Conservation (phyloP, 2,888 invertebrate species). For the Blomia tropicalis region DNA sequence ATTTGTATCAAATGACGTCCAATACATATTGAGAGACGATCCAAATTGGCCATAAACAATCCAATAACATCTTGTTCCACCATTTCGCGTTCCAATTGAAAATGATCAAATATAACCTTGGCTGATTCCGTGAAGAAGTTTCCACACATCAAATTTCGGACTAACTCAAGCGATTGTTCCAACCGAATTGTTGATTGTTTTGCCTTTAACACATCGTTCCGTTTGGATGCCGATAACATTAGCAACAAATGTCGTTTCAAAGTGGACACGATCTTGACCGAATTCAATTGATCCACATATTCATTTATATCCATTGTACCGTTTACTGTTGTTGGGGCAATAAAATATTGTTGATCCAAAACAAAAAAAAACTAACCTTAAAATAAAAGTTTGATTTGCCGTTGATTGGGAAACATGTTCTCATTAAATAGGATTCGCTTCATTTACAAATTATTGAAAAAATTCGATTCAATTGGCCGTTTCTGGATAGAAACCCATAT, state of each 20-base stretch:
- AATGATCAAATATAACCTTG: conserved; percentile 1
- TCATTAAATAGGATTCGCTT: too few relatives aligned
- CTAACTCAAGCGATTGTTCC: background rate
- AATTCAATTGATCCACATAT: background rate
- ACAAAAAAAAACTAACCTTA: too few relatives aligned
- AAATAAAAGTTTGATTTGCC: too few relatives aligned
- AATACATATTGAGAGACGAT: background rate
- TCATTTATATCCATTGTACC: background rate
- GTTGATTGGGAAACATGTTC: too few relatives aligned
- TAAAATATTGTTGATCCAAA: too few relatives aligned
- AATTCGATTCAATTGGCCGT: too few relatives aligned
- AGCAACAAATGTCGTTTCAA: background rate
- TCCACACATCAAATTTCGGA: background rate
- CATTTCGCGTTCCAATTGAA: conserved; percentile 11
- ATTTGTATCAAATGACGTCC: background rate
- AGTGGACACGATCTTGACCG: background rate
- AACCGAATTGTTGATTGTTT: background rate
- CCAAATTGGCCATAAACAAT: background rate
- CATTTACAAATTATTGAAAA: too few relatives aligned
- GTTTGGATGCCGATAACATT: background rate
- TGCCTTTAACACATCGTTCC: background rate
- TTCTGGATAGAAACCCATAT: too few relatives aligned
- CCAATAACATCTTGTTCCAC: background rate
- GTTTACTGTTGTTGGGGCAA: too few relatives aligned
- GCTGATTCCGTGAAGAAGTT: conserved; percentile 9